These are phyloP conservation scores for Oasisia sp. DNA, from an alignment of 2,888 invertebrate genomes.

Conservation along the genomic window DNA sequence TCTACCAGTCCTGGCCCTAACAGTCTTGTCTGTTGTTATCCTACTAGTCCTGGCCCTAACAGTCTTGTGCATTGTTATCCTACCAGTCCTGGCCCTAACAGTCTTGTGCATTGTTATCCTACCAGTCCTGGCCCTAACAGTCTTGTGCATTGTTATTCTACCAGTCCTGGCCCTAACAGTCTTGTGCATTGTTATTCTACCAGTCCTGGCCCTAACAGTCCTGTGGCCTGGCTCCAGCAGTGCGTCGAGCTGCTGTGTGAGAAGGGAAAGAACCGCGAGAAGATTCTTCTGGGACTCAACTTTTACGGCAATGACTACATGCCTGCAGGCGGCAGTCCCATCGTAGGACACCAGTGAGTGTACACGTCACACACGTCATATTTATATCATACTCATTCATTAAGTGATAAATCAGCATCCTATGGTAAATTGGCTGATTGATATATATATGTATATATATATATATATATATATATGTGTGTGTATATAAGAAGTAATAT, in stretches of 20 bases:
- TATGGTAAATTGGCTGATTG: too few relatives aligned
- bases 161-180: slow-evolving; percentile 83
- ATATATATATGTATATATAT: too few relatives aligned
- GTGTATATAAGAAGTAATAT: too few relatives aligned
- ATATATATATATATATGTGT: too few relatives aligned
- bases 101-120: slow-evolving; percentile 72
- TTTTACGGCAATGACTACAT: slow-evolving; percentile 93
- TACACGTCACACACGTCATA: too few relatives aligned
- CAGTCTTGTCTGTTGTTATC: slow-evolving; percentile 74
- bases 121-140: too few relatives aligned
- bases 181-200: slow-evolving; percentile 70
- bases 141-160: slow-evolving; percentile 28
- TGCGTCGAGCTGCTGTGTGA: slow-evolving; percentile 76
- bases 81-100: slow-evolving; percentile 80
- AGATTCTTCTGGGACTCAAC: slow-evolving; percentile 89
- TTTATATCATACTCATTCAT: too few relatives aligned
- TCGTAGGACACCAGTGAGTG: slow-evolving; percentile 80
- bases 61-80: slow-evolving; percentile 73
- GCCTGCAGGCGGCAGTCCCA: slow-evolving; percentile 80
- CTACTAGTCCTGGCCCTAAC: slow-evolving; percentile 79
- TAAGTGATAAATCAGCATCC: too few relatives aligned
- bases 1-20: slow-evolving; percentile 78
- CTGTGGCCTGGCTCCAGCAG: slow-evolving; percentile 81
- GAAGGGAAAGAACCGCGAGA: slow-evolving; percentile 70
- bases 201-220: slow-evolving; percentile 85